Percentiles rank a stretch among this genome's conserved stretches.
Conservation (phyloP, 2,113 vertebrate genomes). For the Pheucticus melanocephalus region DNA sequence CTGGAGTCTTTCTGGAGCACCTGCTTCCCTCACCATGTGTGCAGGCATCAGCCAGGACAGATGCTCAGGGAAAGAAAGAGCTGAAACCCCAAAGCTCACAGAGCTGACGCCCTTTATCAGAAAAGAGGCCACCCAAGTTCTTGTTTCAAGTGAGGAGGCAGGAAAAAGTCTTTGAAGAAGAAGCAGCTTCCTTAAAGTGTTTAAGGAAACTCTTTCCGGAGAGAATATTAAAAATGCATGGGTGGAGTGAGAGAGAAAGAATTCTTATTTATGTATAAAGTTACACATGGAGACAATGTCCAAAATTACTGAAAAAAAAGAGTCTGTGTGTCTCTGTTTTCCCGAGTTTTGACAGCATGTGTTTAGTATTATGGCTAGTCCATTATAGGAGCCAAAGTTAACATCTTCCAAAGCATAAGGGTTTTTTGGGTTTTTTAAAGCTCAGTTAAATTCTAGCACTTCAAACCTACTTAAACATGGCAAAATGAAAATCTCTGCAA, state of each 20-base stretch:
- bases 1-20: slow-evolving; percentile 37
- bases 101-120: slow-evolving; percentile 1
- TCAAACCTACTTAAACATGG: not conserved
- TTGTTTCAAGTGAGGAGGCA: not conserved
- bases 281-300: slow-evolving; percentile 37
- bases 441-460: not conserved
- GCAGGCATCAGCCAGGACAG: not conserved
- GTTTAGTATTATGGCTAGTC: slow-evolving; percentile 48
- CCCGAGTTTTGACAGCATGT: slow-evolving; percentile 40
- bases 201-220: slow-evolving; percentile 26
- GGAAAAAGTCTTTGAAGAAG: not conserved
- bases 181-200: slow-evolving; percentile 5
- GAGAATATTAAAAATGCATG: slow-evolving; percentile 32
- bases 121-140: slow-evolving; percentile 44
- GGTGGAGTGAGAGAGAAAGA: slow-evolving; percentile 42
- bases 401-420: slow-evolving; percentile 33
- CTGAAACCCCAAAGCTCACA: slow-evolving; percentile 13
- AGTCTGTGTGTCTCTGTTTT: slow-evolving; percentile 44
- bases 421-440: not conserved
- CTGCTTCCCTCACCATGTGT: not conserved
- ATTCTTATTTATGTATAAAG: slow-evolving; percentile 61
- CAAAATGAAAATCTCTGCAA: not conserved
- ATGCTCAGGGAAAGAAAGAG: not conserved
- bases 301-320: slow-evolving; percentile 10
- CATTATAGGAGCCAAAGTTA: slow-evolving; percentile 36